These are phyloP conservation scores for Zophobas morio DNA, from an alignment of 1,140 invertebrate species.

Conservation along the genomic window DNA sequence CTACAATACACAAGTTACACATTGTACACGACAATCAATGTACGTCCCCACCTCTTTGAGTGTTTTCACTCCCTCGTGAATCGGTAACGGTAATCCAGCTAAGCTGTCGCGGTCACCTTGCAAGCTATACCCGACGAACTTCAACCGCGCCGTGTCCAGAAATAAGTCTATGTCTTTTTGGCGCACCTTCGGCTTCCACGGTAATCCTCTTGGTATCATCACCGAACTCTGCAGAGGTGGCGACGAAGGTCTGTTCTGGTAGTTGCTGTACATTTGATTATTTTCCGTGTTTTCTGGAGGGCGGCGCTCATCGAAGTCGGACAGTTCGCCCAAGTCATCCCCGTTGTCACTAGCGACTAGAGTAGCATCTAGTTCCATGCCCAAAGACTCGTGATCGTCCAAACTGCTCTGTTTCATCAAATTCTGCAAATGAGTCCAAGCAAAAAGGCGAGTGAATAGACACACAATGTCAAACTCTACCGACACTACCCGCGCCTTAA, in stretches of 20 bases:
- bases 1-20: conserved; percentile 65
- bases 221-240: conserved; percentile 45
- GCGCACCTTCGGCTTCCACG: conserved; percentile 97
- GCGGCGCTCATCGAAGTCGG: conserved; percentile 69
- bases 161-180: conserved; percentile 94
- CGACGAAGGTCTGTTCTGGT: conserved; percentile 51
- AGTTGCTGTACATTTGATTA: conserved; percentile 58
- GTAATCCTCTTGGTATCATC: conserved; percentile 73
- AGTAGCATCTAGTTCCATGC: conserved; percentile 77
- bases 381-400: conserved; percentile 85
- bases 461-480: conserved; percentile 4
- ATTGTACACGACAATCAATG: not conserved
- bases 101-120: conserved; percentile 89
- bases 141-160: conserved; percentile 90
- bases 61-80: conserved; percentile 94
- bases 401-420: conserved; percentile 95
- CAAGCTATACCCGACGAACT: conserved; percentile 95
- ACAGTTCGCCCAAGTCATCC: conserved; percentile 68
- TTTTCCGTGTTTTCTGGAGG: conserved; percentile 69
- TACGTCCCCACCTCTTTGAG: conserved; percentile 76
- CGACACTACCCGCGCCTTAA: conserved; percentile 9
- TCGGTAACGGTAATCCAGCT: conserved; percentile 93
- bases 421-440: conserved; percentile 71
- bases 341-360: conserved; percentile 67
- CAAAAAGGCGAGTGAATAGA: conserved; percentile 12